Evolutionary conservation across 2,888 invertebrate species (phyloP), one percentile per base, ranked within the genome.

Genomic region (Odontothrips loti): DNA sequence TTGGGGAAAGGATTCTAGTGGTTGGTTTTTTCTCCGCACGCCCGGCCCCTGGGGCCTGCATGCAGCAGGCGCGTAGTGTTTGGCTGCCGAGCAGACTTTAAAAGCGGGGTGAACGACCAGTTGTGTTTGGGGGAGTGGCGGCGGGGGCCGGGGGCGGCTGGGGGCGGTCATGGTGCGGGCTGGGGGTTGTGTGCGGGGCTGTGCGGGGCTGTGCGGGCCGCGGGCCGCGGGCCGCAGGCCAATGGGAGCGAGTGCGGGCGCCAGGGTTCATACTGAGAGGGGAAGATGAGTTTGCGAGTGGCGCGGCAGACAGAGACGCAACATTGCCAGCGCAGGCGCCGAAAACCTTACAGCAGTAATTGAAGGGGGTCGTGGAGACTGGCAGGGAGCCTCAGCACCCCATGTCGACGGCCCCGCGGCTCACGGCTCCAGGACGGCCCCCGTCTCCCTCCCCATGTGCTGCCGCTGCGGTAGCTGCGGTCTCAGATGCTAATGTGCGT

Each of bases 401-500:
- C n/a, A n/a, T n/a, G n/a, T n/a, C n/a, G n/a, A n/a, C n/a, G n/a
- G n/a, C n/a, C n/a, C n/a, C n/a, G n/a, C 34, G 34, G 3, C 34
- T 43, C 6, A 43, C 34, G 34, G 34, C 34, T 43, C 6, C 34
- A 6, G 34, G 34, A 43, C 34, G 58, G 1, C 58, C 58, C 17
- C 58, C 58, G 20, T 10, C 51, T 0, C 58, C 58, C 58, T 58
- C 58, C 58, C 15, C 58, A 6, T 58, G 12, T 17, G 58, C 20
- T 43, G 34, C 34, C 6, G 34, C 34, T 43, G 34, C 34, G 34
- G 34, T 6, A 0, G 27, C 68, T 23, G 27, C 68, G 68, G 68
- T 12, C 68, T 75, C 58, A 27, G 23, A 75, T 75, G 68, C 68
- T 75, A 75, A 75, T 75, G 68, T 27, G 68, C 12, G 68, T 27